Evolutionary conservation across 2,797 vertebrate species (phyloP).

Genomic region (Sarcophilus harrisii): DNA sequence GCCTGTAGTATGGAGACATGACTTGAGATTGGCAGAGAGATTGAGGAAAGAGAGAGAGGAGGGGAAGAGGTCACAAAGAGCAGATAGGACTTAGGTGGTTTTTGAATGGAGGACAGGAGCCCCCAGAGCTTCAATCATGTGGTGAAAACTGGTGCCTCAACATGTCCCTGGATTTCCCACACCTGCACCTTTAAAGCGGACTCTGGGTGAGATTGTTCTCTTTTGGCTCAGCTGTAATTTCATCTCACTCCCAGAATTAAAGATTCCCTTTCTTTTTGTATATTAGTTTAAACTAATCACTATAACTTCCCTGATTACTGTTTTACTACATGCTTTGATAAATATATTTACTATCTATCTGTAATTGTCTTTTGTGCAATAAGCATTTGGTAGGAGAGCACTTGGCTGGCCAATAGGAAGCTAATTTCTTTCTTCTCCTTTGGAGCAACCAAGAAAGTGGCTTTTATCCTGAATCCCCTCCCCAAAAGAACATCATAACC

Average conservation of each 20-base stretch:
- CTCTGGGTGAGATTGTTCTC: neutral
- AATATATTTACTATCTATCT: neutral
- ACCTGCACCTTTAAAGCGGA: neutral
- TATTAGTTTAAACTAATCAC: neutral
- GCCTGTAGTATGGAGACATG: neutral
- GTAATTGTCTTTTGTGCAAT: conserved; percentile 5
- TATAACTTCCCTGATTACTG: neutral
- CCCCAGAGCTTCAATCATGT: neutral
- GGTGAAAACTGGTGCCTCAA: neutral
- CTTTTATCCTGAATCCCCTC: neutral
- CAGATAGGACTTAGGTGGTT: neutral
- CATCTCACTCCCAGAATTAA: neutral
- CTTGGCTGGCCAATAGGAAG: neutral
- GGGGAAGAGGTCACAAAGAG: neutral
- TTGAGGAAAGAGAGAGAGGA: neutral
- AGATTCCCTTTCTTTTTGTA: neutral
- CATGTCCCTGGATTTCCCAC: neutral
- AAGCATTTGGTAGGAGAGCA: neutral
- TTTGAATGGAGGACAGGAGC: neutral
- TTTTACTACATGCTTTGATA: conserved; percentile 1
- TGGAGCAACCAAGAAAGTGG: neutral
- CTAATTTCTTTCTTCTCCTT: neutral
- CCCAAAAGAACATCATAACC: neutral
- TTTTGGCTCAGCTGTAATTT: neutral
- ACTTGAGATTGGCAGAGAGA: neutral